Conservation (phyloP, 2,888 invertebrate species). For the Trichacis sp. region DNA sequence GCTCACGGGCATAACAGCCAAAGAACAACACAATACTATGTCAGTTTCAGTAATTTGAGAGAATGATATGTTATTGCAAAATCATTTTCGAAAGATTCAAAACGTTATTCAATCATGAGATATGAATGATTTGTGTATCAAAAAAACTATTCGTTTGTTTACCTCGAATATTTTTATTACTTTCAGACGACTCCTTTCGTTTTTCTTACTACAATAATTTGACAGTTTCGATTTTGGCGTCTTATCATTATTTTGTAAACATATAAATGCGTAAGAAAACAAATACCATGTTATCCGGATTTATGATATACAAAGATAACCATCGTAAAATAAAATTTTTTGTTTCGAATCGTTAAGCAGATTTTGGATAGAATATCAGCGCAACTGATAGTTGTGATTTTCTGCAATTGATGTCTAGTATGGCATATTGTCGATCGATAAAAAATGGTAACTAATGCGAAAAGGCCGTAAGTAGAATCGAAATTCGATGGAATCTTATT, state of each 20-base stretch:
- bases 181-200: constrained; percentile 18
- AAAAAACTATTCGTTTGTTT: constrained; percentile 23
- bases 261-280: constrained; percentile 42
- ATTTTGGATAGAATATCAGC: too few relatives aligned
- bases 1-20: constrained; percentile 71
- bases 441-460: too few relatives aligned
- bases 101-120: neutral
- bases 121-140: neutral
- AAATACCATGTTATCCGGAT: constrained; percentile 10
- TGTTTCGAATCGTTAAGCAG: neutral
- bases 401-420: too few relatives aligned
- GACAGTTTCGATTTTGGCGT: neutral
- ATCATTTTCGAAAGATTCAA: neutral
- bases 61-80: constrained; percentile 3
- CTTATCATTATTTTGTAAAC: constrained; percentile 4
- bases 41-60: constrained; percentile 45
- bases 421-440: too few relatives aligned
- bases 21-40: constrained; percentile 60
- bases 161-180: constrained; percentile 39
- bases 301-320: constrained; percentile 5
- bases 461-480: too few relatives aligned
- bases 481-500: too few relatives aligned
- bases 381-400: too few relatives aligned
- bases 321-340: too few relatives aligned
- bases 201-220: constrained; percentile 5